Base-by-base conservation (phyloP, 2,888 invertebrate species). In the Xanthorhoe designata region DNA sequence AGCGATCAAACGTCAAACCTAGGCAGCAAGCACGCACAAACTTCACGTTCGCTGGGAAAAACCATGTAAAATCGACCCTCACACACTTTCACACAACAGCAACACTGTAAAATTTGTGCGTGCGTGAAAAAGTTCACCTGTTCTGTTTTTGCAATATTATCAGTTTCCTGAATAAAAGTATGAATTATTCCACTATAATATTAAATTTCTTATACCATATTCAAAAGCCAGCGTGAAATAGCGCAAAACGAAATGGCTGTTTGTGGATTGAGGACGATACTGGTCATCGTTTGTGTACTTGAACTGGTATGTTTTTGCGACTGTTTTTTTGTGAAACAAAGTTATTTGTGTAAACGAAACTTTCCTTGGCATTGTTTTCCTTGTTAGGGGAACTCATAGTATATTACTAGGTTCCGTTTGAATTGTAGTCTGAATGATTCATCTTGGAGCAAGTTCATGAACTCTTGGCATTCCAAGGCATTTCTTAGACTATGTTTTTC, bases 211-310 rank as follows among this genome's bases (percentile, higher is more conserved):
- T 50, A 3, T n/a, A 60, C 57, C 49, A 60, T 4, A 51, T 47
- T 55, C 50, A 38, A 62, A 54, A 54, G 62, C 19, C 55, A 58
- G 58, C 19, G 58, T 61, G 51, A 66, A 67, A 61, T 42, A 71
- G 63, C 56, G 72, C 52, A 49, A 47, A 58, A 72, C 73, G 85
- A 82, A 80, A 93, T 93, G 92, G 92, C 92, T 78, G 89, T 93
- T 84, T 93, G 92, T 83, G 89, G 91, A 71, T 76, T 92, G 64
- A 84, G 93, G 78, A 92, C 91, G 63, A 79, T 92, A 77, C 82
- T 92, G 78, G 82, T 93, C 78, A 91, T 91, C 72, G 88, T 92
- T 72, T 93, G 92, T 83, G 86, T 92, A 74, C 80, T 93, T 57
- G 89, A 92, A 82, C 77, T 93, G 90, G 93, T 92, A 86, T 68